Percentiles rank a stretch among this genome's conserved stretches.
phyloP scores from a whole-genome alignment of 2,888 invertebrate species.

The Eupeodes luniger region DNA sequence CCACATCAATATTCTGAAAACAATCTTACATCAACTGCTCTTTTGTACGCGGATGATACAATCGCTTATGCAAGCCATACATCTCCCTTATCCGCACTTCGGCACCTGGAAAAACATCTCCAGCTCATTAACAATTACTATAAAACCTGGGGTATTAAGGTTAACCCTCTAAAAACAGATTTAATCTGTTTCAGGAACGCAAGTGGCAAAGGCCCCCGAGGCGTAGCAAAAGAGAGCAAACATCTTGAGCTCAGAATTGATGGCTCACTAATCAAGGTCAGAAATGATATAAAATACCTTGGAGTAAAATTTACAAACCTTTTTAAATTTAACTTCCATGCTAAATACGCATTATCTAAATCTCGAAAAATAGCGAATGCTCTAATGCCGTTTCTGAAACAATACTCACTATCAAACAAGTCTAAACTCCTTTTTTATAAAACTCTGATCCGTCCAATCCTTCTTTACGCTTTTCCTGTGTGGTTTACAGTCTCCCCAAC shows the following conservation, averaged over 20 bases:
- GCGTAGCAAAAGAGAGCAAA: conserved; percentile 49
- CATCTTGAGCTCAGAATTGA: neutral
- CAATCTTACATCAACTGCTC: conserved; percentile 12
- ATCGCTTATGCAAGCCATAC: conserved; percentile 29
- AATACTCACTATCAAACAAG: neutral
- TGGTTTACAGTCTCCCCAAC: conserved; percentile 19
- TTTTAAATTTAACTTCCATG: conserved; percentile 54
- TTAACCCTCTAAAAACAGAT: conserved; percentile 32
- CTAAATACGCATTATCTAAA: neutral
- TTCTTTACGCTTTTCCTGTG: neutral
- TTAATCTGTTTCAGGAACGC: conserved; percentile 52
- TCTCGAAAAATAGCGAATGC: neutral
- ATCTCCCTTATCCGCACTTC: neutral
- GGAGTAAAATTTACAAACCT: conserved; percentile 44
- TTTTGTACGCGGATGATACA: conserved; percentile 63
- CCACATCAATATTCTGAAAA: conserved; percentile 29
- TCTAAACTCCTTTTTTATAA: neutral
- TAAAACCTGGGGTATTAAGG: conserved; percentile 48
- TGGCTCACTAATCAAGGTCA: neutral
- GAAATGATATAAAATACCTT: conserved; percentile 29
- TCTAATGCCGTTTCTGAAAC: conserved; percentile 1
- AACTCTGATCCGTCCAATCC: conserved; percentile 1
- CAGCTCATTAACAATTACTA: conserved; percentile 35
- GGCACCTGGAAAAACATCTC: neutral
- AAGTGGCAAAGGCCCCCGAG: conserved; percentile 31